Evolutionary conservation across 2,113 vertebrate genomes (phyloP).

Genomic region (Cebidichthys violaceus): DNA sequence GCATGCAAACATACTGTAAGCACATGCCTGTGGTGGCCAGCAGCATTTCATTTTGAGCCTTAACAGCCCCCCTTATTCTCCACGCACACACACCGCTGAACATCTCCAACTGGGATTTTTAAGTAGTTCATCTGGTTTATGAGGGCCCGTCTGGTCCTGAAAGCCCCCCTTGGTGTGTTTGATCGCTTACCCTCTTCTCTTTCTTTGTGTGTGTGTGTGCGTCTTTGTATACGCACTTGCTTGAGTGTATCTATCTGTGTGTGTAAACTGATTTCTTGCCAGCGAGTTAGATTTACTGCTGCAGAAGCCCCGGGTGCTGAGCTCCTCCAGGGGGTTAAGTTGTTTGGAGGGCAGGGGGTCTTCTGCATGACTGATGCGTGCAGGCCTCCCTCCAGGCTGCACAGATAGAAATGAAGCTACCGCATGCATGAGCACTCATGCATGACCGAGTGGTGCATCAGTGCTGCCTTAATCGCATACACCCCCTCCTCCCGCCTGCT

Average conservation of each 20-base stretch:
- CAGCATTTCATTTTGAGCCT: conserved; percentile 40
- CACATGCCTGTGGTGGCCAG: conserved; percentile 24
- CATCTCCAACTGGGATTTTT: conserved; percentile 72
- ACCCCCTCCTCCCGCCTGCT: not conserved
- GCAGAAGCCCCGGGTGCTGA: conserved; percentile 47
- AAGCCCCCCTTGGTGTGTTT: conserved; percentile 63
- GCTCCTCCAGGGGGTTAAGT: conserved; percentile 66
- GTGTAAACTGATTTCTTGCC: conserved; percentile 52
- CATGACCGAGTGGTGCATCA: conserved; percentile 12
- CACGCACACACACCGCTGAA: conserved; percentile 40
- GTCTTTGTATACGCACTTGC: conserved; percentile 6
- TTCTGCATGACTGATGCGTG: conserved; percentile 52
- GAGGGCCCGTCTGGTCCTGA: conserved; percentile 68
- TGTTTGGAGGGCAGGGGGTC: conserved; percentile 66
- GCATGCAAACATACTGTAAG: conserved; percentile 30
- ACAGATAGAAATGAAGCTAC: conserved; percentile 55
- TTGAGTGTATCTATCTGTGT: conserved; percentile 32
- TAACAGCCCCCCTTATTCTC: conserved; percentile 32
- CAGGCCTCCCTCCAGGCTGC: conserved; percentile 49
- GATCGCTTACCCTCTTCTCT: conserved; percentile 53
- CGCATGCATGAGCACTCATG: conserved; percentile 35
- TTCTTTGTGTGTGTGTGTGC: conserved; percentile 14
- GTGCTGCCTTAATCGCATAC: conserved; percentile 33
- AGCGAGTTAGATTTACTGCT: conserved; percentile 55
- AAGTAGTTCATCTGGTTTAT: conserved; percentile 78